Percentiles rank a stretch among this genome's conserved stretches.
Evolutionary conservation across 23 tunicate species (phyloP).

Genomic region (Clavelina lepadiformis): DNA sequence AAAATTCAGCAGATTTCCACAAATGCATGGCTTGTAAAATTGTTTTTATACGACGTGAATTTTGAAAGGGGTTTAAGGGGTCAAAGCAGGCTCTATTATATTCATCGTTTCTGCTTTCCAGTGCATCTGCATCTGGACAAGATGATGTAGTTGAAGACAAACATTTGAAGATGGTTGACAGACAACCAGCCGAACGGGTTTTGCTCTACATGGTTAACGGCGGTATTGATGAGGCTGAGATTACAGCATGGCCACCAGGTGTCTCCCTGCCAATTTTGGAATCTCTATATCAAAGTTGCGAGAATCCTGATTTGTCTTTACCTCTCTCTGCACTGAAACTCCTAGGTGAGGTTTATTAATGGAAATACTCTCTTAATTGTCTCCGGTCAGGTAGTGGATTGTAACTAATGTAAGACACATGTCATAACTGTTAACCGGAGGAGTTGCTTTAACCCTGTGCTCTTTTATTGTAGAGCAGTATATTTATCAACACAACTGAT

Average conservation of each 20-base stretch:
- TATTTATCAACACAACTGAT: no score
- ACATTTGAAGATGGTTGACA: not conserved
- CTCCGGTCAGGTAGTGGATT: no score
- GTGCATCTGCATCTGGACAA: not conserved
- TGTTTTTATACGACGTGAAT: no score
- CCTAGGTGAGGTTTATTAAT: slow-evolving; percentile 54
- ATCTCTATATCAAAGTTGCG: slow-evolving; percentile 28
- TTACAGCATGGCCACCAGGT: slow-evolving; percentile 67
- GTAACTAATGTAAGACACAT: no score
- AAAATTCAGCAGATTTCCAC: no score
- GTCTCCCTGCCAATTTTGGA: slow-evolving; percentile 58
- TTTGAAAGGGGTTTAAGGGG: no score
- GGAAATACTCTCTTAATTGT: no score
- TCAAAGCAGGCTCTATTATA: no score
- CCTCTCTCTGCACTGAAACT: slow-evolving; percentile 57
- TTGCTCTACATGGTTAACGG: slow-evolving; percentile 51
- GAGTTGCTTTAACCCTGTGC: no score
- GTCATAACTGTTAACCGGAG: no score
- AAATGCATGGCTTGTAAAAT: no score
- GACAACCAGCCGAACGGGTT: slow-evolving; percentile 11
- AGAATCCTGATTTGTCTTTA: slow-evolving; percentile 43
- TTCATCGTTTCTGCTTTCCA: not conserved
- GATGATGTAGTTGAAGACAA: slow-evolving; percentile 2
- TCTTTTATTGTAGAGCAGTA: no score
- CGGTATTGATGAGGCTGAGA: slow-evolving; percentile 50